A percentile compares a stretch with the other conserved stretches of the same genome.
phyloP scores from a whole-genome alignment of 2,888 invertebrate genomes.

The Hyposoter dolosus region DNA sequence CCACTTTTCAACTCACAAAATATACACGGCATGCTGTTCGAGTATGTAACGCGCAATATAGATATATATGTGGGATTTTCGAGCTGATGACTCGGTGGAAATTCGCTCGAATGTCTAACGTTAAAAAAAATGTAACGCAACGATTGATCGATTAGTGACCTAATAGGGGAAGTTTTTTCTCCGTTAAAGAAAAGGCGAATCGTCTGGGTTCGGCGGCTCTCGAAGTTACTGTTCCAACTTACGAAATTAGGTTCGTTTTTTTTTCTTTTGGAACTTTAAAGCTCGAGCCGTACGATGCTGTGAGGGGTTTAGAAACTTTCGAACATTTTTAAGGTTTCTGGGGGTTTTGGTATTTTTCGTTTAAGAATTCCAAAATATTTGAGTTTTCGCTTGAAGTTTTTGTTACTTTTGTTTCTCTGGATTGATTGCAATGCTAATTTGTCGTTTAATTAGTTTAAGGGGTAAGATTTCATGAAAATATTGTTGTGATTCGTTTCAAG shows the following conservation, averaged over 20 bases:
- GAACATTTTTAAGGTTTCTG: background rate
- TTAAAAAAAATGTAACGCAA: slow-evolving; percentile 24
- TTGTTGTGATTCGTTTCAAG: background rate
- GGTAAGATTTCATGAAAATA: too few species aligned
- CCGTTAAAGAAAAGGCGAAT: background rate
- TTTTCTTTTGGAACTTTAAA: background rate
- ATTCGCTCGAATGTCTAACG: slow-evolving; percentile 3
- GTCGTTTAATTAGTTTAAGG: too few species aligned
- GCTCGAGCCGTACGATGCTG: too few species aligned
- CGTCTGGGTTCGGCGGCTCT: background rate
- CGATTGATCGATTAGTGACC: slow-evolving; percentile 52
- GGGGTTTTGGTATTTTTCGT: background rate
- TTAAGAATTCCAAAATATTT: background rate
- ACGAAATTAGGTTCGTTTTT: background rate
- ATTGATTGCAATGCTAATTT: background rate
- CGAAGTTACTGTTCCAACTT: background rate
- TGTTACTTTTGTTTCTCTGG: background rate
- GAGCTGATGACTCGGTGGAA: slow-evolving; percentile 5
- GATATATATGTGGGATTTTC: slow-evolving; percentile 1
- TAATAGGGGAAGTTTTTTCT: slow-evolving; percentile 23
- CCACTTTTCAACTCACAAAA: slow-evolving; percentile 58
- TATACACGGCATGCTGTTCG: background rate
- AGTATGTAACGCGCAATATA: background rate
- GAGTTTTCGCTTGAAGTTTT: background rate
- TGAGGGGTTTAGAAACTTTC: too few species aligned